Evolutionary conservation across 2,113 vertebrate species (phyloP), one percentile per base, ranked within the genome.

Genomic region (Monopterus albus): DNA sequence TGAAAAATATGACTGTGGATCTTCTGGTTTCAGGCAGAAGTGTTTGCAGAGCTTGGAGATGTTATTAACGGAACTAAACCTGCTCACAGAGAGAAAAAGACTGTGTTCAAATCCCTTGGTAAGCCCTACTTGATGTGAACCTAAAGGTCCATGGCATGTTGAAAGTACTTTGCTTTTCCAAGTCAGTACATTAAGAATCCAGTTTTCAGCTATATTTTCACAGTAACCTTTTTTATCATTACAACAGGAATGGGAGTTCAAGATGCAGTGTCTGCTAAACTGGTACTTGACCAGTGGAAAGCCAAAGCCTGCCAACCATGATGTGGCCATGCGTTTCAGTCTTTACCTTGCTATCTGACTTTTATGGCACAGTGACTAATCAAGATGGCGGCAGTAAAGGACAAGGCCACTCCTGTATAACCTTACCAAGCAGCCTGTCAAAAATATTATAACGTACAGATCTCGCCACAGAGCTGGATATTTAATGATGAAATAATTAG

Each of bases 81-180:
- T 38, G 96, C 95, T 8, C 63, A 90, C 69, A 83, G 91, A 86
- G 95, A 96, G 80, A 96, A 95, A 89, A 99, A 95, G 3, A 98
- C 98, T 0, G 94, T 99, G 49, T 99, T 98, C 91, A 99, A 99
- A 84, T 99, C 97, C 0, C 82, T 98, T 62, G 97, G 97, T 99
- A 92, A 95, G 93, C 40, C 43, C 2, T 4, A 0, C 3, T 5
- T 10, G 2, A 39, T 29, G 13, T 15, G 14, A 3, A 7, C 13
- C 3, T 29, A 1, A 17, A 25, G n/a, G n/a, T 47, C 45, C 13
- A 28, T 0, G 26, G 18, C 14, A 26, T 29, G 6, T 23, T 13
- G 29, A 23, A 17, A 3, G 13, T 62, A 15, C 0, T 23, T 53
- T 36, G 29, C 36, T 28, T 17, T 57, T 21, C 17, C 14, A 42